phyloP scores from a whole-genome alignment of 2,113 vertebrate species.

The Hippopotamus amphibius region DNA sequence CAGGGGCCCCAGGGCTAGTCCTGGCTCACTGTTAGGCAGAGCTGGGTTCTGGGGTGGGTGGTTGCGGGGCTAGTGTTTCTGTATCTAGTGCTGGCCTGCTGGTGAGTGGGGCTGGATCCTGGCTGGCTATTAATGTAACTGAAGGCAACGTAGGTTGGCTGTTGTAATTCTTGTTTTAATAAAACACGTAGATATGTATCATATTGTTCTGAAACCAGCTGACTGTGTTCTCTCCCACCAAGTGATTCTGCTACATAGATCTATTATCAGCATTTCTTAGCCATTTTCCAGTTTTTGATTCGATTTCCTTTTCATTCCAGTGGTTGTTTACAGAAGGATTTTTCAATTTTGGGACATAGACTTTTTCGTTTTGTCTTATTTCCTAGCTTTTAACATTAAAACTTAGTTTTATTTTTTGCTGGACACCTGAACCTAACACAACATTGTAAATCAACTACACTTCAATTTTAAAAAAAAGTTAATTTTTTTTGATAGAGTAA shows the following conservation, averaged over 20 bases:
- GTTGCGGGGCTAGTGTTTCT: not conserved
- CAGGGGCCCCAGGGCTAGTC: not conserved
- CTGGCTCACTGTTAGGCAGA: not conserved
- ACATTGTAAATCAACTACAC: not conserved
- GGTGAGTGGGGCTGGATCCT: not conserved
- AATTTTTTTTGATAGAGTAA: not conserved
- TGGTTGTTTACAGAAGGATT: not conserved
- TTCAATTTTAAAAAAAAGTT: not conserved
- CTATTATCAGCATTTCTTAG: not conserved
- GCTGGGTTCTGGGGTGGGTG: not conserved
- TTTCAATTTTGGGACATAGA: not conserved
- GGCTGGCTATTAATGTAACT: not conserved
- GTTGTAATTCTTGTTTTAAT: not conserved
- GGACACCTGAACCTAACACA: not conserved
- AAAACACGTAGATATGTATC: not conserved
- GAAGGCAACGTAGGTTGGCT: not conserved
- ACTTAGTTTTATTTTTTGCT: slow-evolving; percentile 39
- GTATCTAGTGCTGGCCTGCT: not conserved
- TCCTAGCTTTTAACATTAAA: slow-evolving; percentile 22
- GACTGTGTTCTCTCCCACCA: not conserved
- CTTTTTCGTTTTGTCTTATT: not conserved
- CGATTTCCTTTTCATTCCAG: not conserved
- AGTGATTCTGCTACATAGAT: not conserved
- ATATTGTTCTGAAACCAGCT: not conserved
- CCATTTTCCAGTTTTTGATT: slow-evolving; percentile 23